phyloP scores from a whole-genome alignment of 1,140 invertebrate genomes.

The Drosophila albomicans region DNA sequence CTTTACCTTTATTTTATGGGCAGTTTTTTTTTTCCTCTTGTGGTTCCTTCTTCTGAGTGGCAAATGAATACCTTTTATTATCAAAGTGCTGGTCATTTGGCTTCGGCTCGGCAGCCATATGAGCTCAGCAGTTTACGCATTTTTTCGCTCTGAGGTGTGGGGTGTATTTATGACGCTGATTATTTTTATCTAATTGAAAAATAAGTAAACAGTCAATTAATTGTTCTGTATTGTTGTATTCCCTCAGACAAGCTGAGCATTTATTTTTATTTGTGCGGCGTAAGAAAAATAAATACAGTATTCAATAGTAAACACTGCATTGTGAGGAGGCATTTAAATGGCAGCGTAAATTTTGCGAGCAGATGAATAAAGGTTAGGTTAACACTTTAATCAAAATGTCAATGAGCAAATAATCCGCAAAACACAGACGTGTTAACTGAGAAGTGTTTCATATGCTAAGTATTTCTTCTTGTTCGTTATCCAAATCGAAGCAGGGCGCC shows the following conservation, averaged over 20 bases:
- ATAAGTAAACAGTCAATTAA: slow-evolving; percentile 75
- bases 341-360: slow-evolving; percentile 22
- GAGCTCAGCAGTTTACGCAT: slow-evolving; percentile 30
- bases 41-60: slow-evolving; percentile 12
- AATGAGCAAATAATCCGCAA: slow-evolving; percentile 73
- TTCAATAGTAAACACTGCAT: slow-evolving; percentile 54
- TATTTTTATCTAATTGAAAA: slow-evolving; percentile 76
- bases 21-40: slow-evolving; percentile 17
- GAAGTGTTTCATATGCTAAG: slow-evolving; percentile 58
- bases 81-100: slow-evolving; percentile 37
- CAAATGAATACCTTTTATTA: slow-evolving; percentile 34
- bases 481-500: slow-evolving; percentile 30
- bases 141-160: slow-evolving; percentile 37
- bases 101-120: slow-evolving; percentile 31
- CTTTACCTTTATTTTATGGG: slow-evolving; percentile 21
- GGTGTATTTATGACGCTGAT: slow-evolving; percentile 73
- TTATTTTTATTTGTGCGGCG: slow-evolving; percentile 12
- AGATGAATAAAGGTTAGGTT: slow-evolving; percentile 57
- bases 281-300: slow-evolving; percentile 40
- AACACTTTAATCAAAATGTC: slow-evolving; percentile 80
- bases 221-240: slow-evolving; percentile 19
- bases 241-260: slow-evolving; percentile 16
- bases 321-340: slow-evolving; percentile 28
- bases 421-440: slow-evolving; percentile 59
- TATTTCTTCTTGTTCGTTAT: not conserved